These are phyloP conservation scores for Syngnathus acus DNA, from an alignment of 2,797 vertebrate species.

Conservation along the genomic window DNA sequence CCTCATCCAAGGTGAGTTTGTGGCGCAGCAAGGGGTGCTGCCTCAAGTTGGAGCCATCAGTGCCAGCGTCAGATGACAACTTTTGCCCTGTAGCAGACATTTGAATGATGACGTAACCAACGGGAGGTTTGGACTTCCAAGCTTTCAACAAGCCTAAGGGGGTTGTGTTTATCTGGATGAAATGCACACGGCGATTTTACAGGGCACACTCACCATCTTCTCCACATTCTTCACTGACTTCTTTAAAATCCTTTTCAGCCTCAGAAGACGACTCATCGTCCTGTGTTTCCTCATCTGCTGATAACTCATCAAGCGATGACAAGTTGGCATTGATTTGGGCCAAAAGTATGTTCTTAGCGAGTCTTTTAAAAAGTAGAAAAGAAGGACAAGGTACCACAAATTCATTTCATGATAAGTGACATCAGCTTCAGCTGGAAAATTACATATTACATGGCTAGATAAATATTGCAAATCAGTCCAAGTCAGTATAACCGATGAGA, in stretches of 20 bases:
- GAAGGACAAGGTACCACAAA: conserved; percentile 57
- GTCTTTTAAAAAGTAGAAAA: conserved; percentile 80
- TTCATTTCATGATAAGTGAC: conserved; percentile 40
- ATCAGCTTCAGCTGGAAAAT: not conserved
- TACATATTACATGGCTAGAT: no score
- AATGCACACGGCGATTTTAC: conserved; percentile 11
- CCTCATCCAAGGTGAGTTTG: conserved; percentile 78
- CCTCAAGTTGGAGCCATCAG: conserved; percentile 68
- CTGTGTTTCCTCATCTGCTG: conserved; percentile 76
- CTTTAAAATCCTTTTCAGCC: conserved; percentile 28
- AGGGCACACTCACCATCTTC: conserved; percentile 53
- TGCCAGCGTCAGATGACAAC: conserved; percentile 49
- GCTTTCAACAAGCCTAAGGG: not conserved
- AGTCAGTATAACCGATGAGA: not conserved
- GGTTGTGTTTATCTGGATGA: conserved; percentile 14
- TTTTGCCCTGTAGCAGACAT: conserved; percentile 41
- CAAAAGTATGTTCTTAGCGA: conserved; percentile 98
- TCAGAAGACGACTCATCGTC: conserved; percentile 49
- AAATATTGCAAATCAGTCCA: not conserved
- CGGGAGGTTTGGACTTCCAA: not conserved
- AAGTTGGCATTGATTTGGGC: conserved; percentile 93
- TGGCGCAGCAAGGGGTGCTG: conserved; percentile 85
- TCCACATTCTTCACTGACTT: conserved; percentile 37
- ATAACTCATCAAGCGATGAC: conserved; percentile 80
- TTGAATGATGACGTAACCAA: not conserved